These are phyloP conservation scores for Temnothorax unifasciatus DNA, from an alignment of 2,888 invertebrate species.

Conservation along the genomic window DNA sequence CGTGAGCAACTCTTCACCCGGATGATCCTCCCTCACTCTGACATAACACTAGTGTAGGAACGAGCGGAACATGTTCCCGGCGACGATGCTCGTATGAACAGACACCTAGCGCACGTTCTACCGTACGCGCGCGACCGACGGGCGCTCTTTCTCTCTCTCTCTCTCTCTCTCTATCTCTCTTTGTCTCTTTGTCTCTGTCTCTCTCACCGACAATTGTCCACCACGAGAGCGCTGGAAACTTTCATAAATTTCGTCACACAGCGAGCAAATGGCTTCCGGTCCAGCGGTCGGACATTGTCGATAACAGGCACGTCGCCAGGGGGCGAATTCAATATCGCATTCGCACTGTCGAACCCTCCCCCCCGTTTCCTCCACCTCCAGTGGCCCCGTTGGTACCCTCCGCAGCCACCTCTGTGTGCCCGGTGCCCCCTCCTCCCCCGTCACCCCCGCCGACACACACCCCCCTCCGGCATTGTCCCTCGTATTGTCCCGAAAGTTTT, in stretches of 20 bases:
- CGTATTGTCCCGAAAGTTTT: slow-evolving; percentile 85
- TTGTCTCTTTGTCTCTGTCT: background rate
- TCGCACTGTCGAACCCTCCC: slow-evolving; percentile 76
- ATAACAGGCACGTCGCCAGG: slow-evolving; percentile 82
- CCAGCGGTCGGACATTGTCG: slow-evolving; percentile 84
- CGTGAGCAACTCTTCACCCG: background rate
- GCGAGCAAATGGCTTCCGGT: slow-evolving; percentile 85
- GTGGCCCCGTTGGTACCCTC: slow-evolving; percentile 34
- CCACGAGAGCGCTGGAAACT: slow-evolving; percentile 75
- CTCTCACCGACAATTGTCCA: slow-evolving; percentile 71
- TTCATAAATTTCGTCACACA: slow-evolving; percentile 83
- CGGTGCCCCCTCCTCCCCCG: slow-evolving; percentile 3
- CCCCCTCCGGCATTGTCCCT: slow-evolving; percentile 79
- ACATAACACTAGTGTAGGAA: slow-evolving; percentile 46
- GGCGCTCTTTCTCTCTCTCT: background rate
- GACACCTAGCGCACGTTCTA: slow-evolving; percentile 69
- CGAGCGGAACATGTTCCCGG: slow-evolving; percentile 46
- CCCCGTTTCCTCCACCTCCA: slow-evolving; percentile 49
- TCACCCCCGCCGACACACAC: slow-evolving; percentile 40
- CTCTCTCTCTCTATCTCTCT: background rate
- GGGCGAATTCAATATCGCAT: slow-evolving; percentile 84
- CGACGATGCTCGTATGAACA: slow-evolving; percentile 44
- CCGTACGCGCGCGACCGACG: slow-evolving; percentile 56
- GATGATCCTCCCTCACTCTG: slow-evolving; percentile 23
- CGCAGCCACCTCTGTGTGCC: slow-evolving; percentile 49